Evolutionary conservation across 23 tunicate genomes (phyloP).

Genomic region (Trididemnum nubilum): DNA sequence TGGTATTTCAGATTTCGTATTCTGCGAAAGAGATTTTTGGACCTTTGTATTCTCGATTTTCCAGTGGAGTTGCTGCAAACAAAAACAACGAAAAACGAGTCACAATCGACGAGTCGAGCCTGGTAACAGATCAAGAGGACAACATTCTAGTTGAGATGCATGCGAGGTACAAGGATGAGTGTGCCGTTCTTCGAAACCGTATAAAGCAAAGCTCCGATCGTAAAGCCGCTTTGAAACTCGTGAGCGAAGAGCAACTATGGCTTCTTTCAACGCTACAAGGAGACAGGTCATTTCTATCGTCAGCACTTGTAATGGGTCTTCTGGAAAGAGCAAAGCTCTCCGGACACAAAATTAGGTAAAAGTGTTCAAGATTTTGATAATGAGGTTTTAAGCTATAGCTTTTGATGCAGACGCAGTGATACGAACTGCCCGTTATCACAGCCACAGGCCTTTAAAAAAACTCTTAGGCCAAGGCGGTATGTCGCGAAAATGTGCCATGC

Average conservation of each 20-base stretch:
- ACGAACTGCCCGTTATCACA: too few species aligned
- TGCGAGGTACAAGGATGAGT: slow-evolving; percentile 63
- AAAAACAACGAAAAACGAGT: slow-evolving; percentile 11
- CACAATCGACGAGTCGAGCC: slow-evolving; percentile 46
- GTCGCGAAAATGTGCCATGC: too few species aligned
- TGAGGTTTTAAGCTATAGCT: too few species aligned
- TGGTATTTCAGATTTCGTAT: slow-evolving; percentile 41
- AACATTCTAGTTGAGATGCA: slow-evolving; percentile 46
- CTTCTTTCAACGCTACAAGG: slow-evolving; percentile 24
- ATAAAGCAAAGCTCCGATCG: slow-evolving; percentile 6
- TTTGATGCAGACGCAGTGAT: too few species aligned
- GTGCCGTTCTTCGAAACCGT: slow-evolving; percentile 3
- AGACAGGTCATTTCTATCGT: slow-evolving; percentile 44
- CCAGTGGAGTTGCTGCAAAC: slow-evolving; percentile 11
- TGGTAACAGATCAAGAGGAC: slow-evolving; percentile 14
- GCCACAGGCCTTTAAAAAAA: too few species aligned
- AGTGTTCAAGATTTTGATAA: too few species aligned
- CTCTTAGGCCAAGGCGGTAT: too few species aligned
- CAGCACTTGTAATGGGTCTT: slow-evolving; percentile 56
- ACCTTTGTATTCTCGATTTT: slow-evolving; percentile 35
- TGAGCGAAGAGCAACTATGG: slow-evolving; percentile 65
- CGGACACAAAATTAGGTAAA: background rate
- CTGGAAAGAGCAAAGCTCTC: slow-evolving; percentile 43
- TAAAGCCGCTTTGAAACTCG: slow-evolving; percentile 1
- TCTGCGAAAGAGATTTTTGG: slow-evolving; percentile 50